Evolutionary conservation across 1,140 invertebrate genomes (phyloP).

Genomic region (Scaptomyza montana): DNA sequence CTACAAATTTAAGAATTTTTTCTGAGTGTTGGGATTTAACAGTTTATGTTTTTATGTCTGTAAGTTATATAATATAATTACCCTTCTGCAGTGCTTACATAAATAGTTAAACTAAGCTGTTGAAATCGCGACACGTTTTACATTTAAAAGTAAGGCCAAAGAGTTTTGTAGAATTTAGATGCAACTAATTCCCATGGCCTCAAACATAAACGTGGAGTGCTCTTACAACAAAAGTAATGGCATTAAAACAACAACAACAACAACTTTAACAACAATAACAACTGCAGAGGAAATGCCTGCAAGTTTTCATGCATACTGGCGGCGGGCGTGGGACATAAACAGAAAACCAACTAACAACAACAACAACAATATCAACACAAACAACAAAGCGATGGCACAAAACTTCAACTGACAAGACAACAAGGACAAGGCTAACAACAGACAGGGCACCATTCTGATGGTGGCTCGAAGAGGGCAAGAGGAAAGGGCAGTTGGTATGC

Average conservation of each 20-base stretch:
- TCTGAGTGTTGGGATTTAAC: neutral
- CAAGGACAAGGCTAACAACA: conserved; percentile 73
- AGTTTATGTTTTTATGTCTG: neutral
- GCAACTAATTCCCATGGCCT: conserved; percentile 61
- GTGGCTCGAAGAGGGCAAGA: neutral
- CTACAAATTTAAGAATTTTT: neutral
- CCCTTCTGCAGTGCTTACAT: neutral
- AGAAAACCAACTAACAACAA: conserved; percentile 48
- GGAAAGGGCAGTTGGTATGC: too few relatives aligned
- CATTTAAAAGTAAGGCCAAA: conserved; percentile 21
- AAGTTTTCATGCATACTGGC: conserved; percentile 59
- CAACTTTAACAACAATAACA: neutral
- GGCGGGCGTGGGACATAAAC: conserved; percentile 58
- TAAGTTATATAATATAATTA: conserved; percentile 7
- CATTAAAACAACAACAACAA: conserved; percentile 7
- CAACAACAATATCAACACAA: conserved; percentile 18
- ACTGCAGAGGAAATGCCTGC: conserved; percentile 58
- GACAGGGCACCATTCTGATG: conserved; percentile 1
- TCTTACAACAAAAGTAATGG: conserved; percentile 17
- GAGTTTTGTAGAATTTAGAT: conserved; percentile 53
- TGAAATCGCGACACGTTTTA: conserved; percentile 11
- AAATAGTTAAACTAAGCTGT: conserved; percentile 1
- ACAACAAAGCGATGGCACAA: conserved; percentile 38
- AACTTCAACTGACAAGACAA: conserved; percentile 76
- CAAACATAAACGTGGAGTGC: conserved; percentile 26